Evolutionary conservation across 1,140 invertebrate genomes (phyloP).

Genomic region (Zelostemma sp.): DNA sequence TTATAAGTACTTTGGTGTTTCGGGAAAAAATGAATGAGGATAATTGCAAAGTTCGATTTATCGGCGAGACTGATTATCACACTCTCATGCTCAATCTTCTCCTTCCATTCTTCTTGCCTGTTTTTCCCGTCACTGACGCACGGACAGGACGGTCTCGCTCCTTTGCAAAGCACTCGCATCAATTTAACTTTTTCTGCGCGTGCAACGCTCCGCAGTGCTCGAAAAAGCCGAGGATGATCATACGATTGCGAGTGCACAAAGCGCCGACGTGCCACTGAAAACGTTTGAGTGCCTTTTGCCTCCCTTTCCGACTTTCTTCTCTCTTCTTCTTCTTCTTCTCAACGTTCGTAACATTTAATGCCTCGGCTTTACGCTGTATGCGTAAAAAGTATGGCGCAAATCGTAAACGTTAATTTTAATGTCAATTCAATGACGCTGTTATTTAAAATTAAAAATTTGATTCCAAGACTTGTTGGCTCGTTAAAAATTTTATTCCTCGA

Average conservation of each 20-base stretch:
- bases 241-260: conserved; percentile 66
- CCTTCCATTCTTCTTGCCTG: conserved; percentile 18
- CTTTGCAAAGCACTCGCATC: conserved; percentile 57
- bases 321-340: conserved; percentile 41
- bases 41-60: conserved; percentile 42
- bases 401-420: conserved; percentile 57
- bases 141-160: conserved; percentile 38
- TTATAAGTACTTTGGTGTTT: neutral
- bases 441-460: too few species aligned
- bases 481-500: too few species aligned
- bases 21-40: neutral
- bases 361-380: conserved; percentile 53
- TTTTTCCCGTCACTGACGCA: conserved; percentile 38
- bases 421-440: conserved; percentile 39
- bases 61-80: conserved; percentile 39
- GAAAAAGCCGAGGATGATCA: conserved; percentile 63
- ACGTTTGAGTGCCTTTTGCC: conserved; percentile 50
- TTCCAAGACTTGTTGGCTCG: too few species aligned
- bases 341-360: conserved; percentile 55
- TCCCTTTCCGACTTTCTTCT: conserved; percentile 42
- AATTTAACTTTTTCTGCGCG: conserved; percentile 62
- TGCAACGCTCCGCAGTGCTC: conserved; percentile 45
- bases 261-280: conserved; percentile 65
- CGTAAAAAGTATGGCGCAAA: conserved; percentile 63
- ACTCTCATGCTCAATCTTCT: conserved; percentile 32